A percentile compares a stretch with the other conserved stretches of the same genome.
phyloP scores from a whole-genome alignment of 1,140 invertebrate genomes.

The Caerostris extrusa region DNA sequence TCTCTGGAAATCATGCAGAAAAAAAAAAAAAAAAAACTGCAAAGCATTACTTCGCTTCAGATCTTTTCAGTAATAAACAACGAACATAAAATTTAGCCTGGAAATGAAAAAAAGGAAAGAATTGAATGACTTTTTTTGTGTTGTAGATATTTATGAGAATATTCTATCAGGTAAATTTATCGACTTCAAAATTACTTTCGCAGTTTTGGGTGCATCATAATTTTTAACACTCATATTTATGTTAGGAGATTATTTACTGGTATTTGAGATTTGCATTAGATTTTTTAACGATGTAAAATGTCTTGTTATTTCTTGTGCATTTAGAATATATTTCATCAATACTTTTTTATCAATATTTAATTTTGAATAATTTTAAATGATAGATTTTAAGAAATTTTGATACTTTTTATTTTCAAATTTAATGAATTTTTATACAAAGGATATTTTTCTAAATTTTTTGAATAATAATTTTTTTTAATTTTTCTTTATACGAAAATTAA shows the following conservation, averaged over 20 bases:
- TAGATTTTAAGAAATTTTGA: neutral
- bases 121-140: neutral
- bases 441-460: neutral
- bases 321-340: neutral
- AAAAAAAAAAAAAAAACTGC: neutral
- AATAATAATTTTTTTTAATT: neutral
- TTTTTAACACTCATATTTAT: constrained; percentile 13
- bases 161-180: constrained; percentile 54
- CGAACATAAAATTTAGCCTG: constrained; percentile 41
- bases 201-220: constrained; percentile 43
- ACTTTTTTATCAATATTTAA: neutral
- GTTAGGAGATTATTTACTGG: neutral
- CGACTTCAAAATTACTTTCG: constrained; percentile 53
- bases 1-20: neutral
- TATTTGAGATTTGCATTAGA: neutral
- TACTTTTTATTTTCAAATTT: neutral
- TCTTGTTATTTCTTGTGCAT: no score
- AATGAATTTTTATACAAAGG: neutral
- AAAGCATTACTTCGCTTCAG: neutral
- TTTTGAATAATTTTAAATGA: neutral
- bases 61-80: constrained; percentile 54
- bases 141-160: constrained; percentile 61
- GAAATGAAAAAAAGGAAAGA: constrained; percentile 2
- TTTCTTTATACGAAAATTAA: no score
- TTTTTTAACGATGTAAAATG: neutral